phyloP scores from a whole-genome alignment of 2,113 vertebrate species.

The Dipodomys merriami region DNA sequence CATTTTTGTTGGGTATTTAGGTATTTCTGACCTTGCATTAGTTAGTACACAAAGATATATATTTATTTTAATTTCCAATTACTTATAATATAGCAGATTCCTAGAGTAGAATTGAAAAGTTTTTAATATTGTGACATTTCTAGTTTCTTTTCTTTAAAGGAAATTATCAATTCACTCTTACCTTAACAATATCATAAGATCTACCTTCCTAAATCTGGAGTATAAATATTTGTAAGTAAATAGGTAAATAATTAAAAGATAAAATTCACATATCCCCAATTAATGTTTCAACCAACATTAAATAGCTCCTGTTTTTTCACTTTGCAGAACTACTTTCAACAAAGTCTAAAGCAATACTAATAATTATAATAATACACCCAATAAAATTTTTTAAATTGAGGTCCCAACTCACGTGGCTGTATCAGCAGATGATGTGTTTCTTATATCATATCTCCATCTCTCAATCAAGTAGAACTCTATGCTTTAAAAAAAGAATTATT shows the following conservation, averaged over 20 bases:
- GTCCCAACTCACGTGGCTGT: no score
- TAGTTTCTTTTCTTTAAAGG: background rate
- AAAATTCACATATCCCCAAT: background rate
- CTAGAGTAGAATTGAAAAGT: background rate
- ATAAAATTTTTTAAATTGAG: background rate
- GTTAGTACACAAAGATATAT: background rate
- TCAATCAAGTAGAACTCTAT: background rate
- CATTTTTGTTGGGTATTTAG: background rate
- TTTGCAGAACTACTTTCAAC: background rate
- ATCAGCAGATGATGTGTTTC: background rate
- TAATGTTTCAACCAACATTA: background rate
- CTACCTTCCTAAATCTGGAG: background rate
- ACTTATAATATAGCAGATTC: background rate
- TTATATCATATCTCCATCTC: background rate
- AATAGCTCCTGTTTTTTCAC: background rate
- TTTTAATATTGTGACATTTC: background rate
- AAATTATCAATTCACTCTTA: background rate
- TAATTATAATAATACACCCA: background rate
- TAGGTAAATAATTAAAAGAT: background rate
- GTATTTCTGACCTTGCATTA: background rate
- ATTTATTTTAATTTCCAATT: background rate
- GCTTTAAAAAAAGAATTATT: background rate
- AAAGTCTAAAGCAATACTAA: background rate
- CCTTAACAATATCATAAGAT: accelerated
- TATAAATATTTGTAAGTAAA: background rate